A percentile compares a stretch with the other conserved stretches of the same genome.
Evolutionary conservation across 35 echinoderm and acorn worm genomes (phyloP).

Genomic region (Amphiura filiformis): DNA sequence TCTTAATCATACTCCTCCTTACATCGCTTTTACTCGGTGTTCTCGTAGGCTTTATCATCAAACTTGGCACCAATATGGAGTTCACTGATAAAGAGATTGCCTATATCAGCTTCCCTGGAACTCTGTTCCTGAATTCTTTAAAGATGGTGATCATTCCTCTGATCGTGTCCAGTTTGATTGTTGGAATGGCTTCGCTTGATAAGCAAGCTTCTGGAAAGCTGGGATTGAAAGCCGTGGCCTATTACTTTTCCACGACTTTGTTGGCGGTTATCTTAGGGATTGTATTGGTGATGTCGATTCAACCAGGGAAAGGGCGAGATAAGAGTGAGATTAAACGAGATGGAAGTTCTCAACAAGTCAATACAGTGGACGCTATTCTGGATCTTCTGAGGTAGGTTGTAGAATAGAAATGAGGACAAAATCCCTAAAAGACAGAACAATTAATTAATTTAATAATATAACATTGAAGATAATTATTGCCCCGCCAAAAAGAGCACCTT

Average conservation of each 20-base stretch:
- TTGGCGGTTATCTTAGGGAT: conserved; percentile 92
- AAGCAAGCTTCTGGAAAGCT: conserved; percentile 63
- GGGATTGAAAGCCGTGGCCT: conserved; percentile 60
- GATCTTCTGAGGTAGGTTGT: conserved; percentile 79
- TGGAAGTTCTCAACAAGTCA: conserved; percentile 52
- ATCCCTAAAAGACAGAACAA: too few species aligned
- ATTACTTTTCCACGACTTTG: conserved; percentile 90
- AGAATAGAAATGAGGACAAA: too few species aligned
- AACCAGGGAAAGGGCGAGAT: conserved; percentile 45
- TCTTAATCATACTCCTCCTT: conserved; percentile 70
- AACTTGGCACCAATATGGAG: conserved; percentile 49
- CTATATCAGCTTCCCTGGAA: conserved; percentile 92
- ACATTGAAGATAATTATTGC: too few species aligned
- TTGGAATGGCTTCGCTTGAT: conserved; percentile 90
- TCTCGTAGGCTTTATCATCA: conserved; percentile 67
- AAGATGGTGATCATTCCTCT: conserved; percentile 94
- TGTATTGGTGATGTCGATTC: conserved; percentile 71
- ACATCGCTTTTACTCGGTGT: conserved; percentile 64
- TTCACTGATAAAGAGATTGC: conserved; percentile 79
- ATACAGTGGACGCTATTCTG: conserved; percentile 85
- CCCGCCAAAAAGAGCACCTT: too few species aligned
- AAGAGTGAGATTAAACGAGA: conserved; percentile 45
- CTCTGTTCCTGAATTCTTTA: conserved; percentile 89
- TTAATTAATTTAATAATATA: too few species aligned
- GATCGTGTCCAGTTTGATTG: conserved; percentile 77